Evolutionary conservation across 2,888 invertebrate genomes (phyloP).

Genomic region (Bursaphelenchus okinawaensis): DNA sequence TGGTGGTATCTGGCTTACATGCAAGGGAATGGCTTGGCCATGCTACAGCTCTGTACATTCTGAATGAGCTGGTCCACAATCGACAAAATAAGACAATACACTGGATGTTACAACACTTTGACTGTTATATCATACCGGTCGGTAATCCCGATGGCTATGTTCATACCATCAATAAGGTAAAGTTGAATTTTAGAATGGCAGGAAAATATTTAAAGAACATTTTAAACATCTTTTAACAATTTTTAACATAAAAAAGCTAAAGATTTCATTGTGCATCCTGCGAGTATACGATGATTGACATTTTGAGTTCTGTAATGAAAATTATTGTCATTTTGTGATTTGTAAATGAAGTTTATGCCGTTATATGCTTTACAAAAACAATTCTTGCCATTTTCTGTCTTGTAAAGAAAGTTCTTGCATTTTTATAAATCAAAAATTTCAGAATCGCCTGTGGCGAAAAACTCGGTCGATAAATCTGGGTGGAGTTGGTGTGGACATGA

Average conservation of each 20-base stretch:
- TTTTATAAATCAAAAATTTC: not conserved
- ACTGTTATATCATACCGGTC: not conserved
- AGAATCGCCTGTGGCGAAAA: not conserved
- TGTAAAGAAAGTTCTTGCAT: no score
- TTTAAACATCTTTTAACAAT: no score
- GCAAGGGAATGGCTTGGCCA: not conserved
- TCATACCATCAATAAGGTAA: not conserved
- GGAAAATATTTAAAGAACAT: no score
- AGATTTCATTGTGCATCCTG: no score
- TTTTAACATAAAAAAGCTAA: no score
- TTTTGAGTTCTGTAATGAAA: no score
- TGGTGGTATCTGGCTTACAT: not conserved
- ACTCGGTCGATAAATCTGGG: not conserved
- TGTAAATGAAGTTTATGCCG: no score
- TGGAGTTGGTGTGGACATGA: not conserved
- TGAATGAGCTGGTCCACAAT: not conserved
- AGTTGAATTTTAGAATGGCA: no score
- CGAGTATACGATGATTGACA: no score
- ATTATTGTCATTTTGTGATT: not conserved
- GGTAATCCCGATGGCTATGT: not conserved
- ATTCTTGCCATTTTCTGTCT: no score
- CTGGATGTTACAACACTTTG: not conserved
- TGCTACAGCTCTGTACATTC: not conserved
- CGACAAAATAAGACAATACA: not conserved
- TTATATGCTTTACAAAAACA: no score